These are phyloP conservation scores for Lumbricus terrestris DNA, from an alignment of 2,888 invertebrate species.

Conservation along the genomic window DNA sequence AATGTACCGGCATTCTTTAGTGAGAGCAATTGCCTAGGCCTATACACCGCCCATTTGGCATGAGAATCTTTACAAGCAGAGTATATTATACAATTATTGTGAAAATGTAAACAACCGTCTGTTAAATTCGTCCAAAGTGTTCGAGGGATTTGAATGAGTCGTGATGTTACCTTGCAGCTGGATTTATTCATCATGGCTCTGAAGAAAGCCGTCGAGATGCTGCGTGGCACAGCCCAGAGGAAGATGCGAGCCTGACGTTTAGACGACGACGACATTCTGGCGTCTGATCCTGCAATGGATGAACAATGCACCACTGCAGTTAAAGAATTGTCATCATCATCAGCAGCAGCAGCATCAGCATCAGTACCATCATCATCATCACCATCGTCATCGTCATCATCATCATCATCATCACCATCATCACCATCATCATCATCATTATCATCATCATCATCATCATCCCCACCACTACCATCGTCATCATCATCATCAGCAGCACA, in stretches of 20 bases:
- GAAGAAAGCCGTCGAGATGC: slow-evolving; percentile 48
- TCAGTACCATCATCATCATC: no score
- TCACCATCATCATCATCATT: neutral
- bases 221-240: slow-evolving; percentile 46
- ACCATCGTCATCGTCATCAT: neutral
- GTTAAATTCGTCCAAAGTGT: neutral
- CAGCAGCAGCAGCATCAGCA: neutral
- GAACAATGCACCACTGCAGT: neutral
- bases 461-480: neutral
- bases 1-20: no score
- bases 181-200: slow-evolving; percentile 45
- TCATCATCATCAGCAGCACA: neutral
- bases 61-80: no score
- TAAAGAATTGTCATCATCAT: neutral
- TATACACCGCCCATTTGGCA: no score
- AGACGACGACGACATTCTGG: slow-evolving; percentile 19
- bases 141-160: neutral
- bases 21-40: no score
- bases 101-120: neutral
- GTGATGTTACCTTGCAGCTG: slow-evolving; percentile 42
- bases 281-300: neutral
- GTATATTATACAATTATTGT: no score
- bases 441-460: slow-evolving; percentile 16
- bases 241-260: slow-evolving; percentile 35
- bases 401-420: no score